Conservation (phyloP, 1,140 invertebrate genomes). For the Papilio polyxenes region DNA sequence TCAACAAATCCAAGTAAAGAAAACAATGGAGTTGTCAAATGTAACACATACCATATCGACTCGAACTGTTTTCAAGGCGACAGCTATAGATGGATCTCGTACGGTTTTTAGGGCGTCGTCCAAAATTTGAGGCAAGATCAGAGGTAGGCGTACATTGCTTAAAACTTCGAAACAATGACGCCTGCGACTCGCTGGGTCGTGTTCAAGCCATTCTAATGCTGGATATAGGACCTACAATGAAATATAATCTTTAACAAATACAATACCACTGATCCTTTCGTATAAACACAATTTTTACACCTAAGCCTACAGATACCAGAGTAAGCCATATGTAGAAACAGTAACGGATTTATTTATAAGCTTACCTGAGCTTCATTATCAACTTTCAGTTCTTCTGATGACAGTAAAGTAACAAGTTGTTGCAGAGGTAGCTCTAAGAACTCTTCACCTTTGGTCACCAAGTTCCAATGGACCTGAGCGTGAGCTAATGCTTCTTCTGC, state of each 20-base stretch:
- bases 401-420: slow-evolving; percentile 89
- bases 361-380: slow-evolving; percentile 93
- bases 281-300: background rate
- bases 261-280: background rate
- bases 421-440: slow-evolving; percentile 92
- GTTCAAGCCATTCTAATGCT: slow-evolving; percentile 94
- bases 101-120: slow-evolving; percentile 91
- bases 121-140: slow-evolving; percentile 91
- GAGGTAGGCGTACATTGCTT: slow-evolving; percentile 90
- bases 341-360: background rate
- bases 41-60: slow-evolving; percentile 86
- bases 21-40: slow-evolving; percentile 22
- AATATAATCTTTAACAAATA: slow-evolving; percentile 12
- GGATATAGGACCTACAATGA: slow-evolving; percentile 89
- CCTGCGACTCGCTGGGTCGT: slow-evolving; percentile 89
- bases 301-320: too few relatives aligned
- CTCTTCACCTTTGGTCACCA: slow-evolving; percentile 92
- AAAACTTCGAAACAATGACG: slow-evolving; percentile 94
- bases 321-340: background rate
- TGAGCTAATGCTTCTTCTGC: slow-evolving; percentile 90
- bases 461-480: slow-evolving; percentile 93
- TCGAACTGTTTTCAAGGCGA: slow-evolving; percentile 90
- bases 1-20: slow-evolving; percentile 6
- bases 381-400: slow-evolving; percentile 94
- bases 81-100: slow-evolving; percentile 89